Conservation (phyloP, 2,888 invertebrate genomes). For the Clunio marinus region DNA sequence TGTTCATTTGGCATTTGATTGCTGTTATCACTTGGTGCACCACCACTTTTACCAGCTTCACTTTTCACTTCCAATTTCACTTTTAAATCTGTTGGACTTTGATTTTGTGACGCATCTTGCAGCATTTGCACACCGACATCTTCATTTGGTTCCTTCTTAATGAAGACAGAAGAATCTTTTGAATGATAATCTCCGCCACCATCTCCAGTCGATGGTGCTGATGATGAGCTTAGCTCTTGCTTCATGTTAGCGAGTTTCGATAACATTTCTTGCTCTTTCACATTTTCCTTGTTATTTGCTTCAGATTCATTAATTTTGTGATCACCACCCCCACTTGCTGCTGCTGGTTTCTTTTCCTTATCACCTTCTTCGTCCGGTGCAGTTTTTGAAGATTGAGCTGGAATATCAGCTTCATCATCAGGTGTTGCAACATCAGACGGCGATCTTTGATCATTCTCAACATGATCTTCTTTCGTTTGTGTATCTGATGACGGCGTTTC, state of each 20-base stretch:
- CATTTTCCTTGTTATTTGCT: slow-evolving; percentile 38
- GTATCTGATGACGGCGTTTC: slow-evolving; percentile 50
- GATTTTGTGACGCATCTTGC: slow-evolving; percentile 52
- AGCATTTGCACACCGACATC: too few relatives aligned
- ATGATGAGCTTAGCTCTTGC: slow-evolving; percentile 47
- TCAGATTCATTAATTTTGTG: slow-evolving; percentile 45
- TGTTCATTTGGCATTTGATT: slow-evolving; percentile 38
- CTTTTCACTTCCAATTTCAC: slow-evolving; percentile 64
- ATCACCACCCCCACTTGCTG: slow-evolving; percentile 47
- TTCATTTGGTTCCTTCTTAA: slow-evolving; percentile 52
- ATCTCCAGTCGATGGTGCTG: slow-evolving; percentile 51
- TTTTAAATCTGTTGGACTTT: slow-evolving; percentile 64
- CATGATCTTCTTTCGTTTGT: slow-evolving; percentile 51
- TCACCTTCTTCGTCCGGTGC: slow-evolving; percentile 49
- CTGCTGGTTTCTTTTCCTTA: slow-evolving; percentile 43
- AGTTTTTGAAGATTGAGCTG: slow-evolving; percentile 49
- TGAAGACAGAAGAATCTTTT: slow-evolving; percentile 60
- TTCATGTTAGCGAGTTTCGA: slow-evolving; percentile 51
- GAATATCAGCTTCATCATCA: slow-evolving; percentile 52
- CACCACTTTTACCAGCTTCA: slow-evolving; percentile 46
- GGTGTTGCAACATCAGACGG: slow-evolving; percentile 52
- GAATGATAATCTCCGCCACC: slow-evolving; percentile 57
- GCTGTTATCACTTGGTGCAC: slow-evolving; percentile 46
- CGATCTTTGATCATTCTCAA: slow-evolving; percentile 42
- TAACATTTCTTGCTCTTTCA: slow-evolving; percentile 50